Conservation (phyloP, 53 echinoderm and acorn worm species). For the Henricia sp. region DNA sequence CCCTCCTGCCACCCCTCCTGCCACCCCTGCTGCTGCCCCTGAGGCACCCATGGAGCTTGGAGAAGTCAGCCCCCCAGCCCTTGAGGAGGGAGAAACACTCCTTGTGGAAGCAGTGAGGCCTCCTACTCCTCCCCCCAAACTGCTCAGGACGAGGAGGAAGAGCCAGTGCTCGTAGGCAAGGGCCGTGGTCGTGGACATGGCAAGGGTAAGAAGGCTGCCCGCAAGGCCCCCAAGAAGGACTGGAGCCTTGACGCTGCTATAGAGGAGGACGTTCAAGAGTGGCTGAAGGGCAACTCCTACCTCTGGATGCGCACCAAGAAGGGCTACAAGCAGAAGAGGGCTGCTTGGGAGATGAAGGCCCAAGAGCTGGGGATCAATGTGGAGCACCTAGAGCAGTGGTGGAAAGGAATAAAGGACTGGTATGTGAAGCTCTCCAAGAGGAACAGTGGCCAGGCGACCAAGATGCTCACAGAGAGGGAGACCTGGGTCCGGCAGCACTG, state of each 20-base stretch:
- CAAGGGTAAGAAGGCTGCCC: conserved; percentile 22
- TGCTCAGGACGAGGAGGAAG: conserved; percentile 8
- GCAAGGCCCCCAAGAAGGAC: not conserved
- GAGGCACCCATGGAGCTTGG: not conserved
- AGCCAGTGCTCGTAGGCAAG: conserved; percentile 15
- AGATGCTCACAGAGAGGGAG: conserved; percentile 14
- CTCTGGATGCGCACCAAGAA: conserved; percentile 18
- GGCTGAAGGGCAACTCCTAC: conserved; percentile 34
- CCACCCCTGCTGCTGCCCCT: not conserved
- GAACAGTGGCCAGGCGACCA: conserved; percentile 37
- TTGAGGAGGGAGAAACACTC: not conserved
- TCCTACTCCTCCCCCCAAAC: not conserved
- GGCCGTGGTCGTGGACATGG: not conserved
- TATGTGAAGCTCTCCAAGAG: conserved; percentile 35
- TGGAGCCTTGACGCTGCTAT: conserved; percentile 6
- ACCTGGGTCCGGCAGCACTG: conserved; percentile 12
- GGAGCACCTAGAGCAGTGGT: conserved; percentile 28
- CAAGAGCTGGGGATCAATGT: conserved; percentile 21
- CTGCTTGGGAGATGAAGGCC: conserved; percentile 38
- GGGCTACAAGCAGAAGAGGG: conserved; percentile 20
- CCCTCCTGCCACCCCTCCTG: conserved; percentile 15
- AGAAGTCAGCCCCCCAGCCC: not conserved
- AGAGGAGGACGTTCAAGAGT: conserved; percentile 14
- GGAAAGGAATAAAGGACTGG: conserved; percentile 37
- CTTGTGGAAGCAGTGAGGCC: not conserved